Base-by-base conservation (phyloP, 2,797 vertebrate genomes). In the Microctenopoma steveboyesi region DNA sequence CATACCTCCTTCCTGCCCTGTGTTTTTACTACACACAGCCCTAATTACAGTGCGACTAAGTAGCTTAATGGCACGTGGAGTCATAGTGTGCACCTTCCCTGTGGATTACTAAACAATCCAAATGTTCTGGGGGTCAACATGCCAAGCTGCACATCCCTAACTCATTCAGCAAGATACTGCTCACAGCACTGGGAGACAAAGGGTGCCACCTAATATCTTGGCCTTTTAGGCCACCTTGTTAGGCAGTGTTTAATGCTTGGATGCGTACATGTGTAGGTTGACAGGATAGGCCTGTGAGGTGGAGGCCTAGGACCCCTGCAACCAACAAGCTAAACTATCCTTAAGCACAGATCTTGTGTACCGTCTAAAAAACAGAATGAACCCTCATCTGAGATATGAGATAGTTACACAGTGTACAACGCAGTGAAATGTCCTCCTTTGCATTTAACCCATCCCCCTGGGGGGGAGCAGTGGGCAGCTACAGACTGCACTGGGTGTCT, bases 31-130 rank as follows among this genome's bases (percentile, higher is more conserved):
- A 92, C 88, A 79, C 83, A 83, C 72, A 68, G 65, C 76, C 86
- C 86, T 90, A 92, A 93, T 92, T 90, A 90, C 85, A 85, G 79
- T 68, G 42, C 63, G 82, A 75, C 83, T 91, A 91, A 92, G 92
- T 85, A 54, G 89, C 90, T 94, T 94, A 93, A 56, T 50, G 49
- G 91, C 89, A 90, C 88, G 81, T 91, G 90, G 86, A 85, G 76
- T 77, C 73, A 79, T 88, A 81, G 86, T 92, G 88, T 91, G 86
- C 88, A 84, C 79, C 86, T 88, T 86, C 60, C 82, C 69, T 22
- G 48, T 72, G 87, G 91, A 94, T 93, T 94, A 94, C 85, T 61
- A 56, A 82, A 64, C 84, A 22, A 47, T 81, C 75, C 79, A 72
- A 79, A 80, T 66, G 72, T 67, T 58, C 45, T 7, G 27, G 51